phyloP scores from a whole-genome alignment of 1,140 invertebrate species.

The Dufourea novaeangliae region DNA sequence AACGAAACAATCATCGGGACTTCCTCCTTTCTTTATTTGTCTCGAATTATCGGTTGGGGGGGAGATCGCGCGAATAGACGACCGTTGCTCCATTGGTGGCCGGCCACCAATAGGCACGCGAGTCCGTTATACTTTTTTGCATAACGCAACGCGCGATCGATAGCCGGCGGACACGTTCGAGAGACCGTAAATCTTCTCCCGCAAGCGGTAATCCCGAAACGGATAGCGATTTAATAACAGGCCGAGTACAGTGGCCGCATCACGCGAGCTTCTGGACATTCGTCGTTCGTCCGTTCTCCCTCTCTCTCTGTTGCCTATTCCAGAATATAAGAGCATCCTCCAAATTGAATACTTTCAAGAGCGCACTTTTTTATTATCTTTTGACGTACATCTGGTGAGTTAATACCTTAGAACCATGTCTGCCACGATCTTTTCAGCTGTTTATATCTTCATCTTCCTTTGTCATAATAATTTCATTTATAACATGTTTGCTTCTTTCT shows the following conservation, averaged over 20 bases:
- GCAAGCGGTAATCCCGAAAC: background rate
- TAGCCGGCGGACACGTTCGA: background rate
- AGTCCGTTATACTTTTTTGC: background rate
- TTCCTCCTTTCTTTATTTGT: background rate
- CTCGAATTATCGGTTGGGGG: background rate
- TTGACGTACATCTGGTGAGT: no score
- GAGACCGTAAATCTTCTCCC: background rate
- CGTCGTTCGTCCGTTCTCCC: no score
- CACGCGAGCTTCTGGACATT: background rate
- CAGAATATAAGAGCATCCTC: no score
- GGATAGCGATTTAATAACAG: slow-evolving; percentile 15
- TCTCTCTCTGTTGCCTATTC: no score
- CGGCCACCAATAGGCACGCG: background rate
- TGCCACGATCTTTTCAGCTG: no score
- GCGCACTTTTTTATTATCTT: no score
- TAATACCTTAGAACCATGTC: no score
- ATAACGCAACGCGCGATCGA: background rate
- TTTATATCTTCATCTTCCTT: no score
- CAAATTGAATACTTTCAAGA: no score
- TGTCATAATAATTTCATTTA: no score
- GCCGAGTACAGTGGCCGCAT: background rate
- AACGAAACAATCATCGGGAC: no score
- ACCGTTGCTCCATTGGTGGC: background rate
- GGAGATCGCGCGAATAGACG: background rate
- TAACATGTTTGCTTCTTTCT: no score